Evolutionary conservation across 2,797 vertebrate genomes (phyloP), one percentile per base, ranked within the genome.

Genomic region (Hippoglossus hippoglossus): DNA sequence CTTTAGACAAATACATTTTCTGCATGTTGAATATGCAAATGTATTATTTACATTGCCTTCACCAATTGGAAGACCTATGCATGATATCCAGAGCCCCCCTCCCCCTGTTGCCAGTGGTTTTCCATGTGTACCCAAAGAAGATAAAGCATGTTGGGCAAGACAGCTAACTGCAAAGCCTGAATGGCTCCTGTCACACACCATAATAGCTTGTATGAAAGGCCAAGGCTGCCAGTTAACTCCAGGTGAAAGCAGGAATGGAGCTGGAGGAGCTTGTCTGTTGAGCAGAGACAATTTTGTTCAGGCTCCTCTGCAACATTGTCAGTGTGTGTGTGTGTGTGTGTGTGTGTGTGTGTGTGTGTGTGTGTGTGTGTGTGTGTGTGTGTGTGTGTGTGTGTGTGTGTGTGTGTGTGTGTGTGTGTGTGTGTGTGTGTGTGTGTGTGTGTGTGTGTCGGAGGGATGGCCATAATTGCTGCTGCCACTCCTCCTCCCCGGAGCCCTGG

Each of bases 381-480:
- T 39, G 36, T 39, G 36, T 39, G 10, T 39, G 36, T 39, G 3
- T 13, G 11, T 39, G 36, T 39, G 11, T 39, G 11, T 39, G 36
- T 39, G 36, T 13, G 10, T 39, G 36, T 13, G 36, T 46, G 44
- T 19, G 41, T 46, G 5, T 36, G 34, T 12, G 34, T 12, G 34
- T 36, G 34, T 36, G 34, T 36, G 10, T 36, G 36, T 39, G 2
- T 13, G 11, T 39, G 36, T 39, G 11, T 39, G 11, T 39, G 36
- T 39, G 36, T 15, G 11, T 39, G 36, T 13, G 36, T 50, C 18
- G 63, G 71, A 74, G 75, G 71, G 77, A 77, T 68, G 75, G 72
- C 34, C 18, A 10, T 94, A 90, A 93, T 94, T 93, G 91, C 89
- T 83, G 81, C 89, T 51, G 44, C 87, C 75, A 77, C 49, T 76